These are phyloP conservation scores for Myanophis thanlyinensis DNA, from an alignment of 2,113 vertebrate genomes.

Conservation along the genomic window DNA sequence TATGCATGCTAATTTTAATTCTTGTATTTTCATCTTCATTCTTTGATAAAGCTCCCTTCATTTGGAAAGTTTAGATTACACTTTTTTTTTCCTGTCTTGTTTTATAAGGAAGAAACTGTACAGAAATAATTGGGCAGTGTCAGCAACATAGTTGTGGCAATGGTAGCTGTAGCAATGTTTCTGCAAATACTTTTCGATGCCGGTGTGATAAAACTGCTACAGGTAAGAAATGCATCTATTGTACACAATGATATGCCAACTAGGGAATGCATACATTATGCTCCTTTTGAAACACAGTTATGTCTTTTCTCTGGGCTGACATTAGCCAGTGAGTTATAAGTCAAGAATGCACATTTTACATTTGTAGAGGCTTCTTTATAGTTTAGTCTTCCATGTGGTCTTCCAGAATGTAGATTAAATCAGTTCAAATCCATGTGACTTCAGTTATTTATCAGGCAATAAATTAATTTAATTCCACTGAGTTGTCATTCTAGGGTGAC, in stretches of 20 bases:
- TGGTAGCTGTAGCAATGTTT: slow-evolving; percentile 69
- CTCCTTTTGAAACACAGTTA: not conserved
- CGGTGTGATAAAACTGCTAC: slow-evolving; percentile 66
- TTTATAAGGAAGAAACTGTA: slow-evolving; percentile 77
- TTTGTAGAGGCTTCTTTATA: not conserved
- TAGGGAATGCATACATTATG: not conserved
- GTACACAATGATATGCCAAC: not conserved
- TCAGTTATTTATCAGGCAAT: not conserved
- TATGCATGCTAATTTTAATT: not conserved
- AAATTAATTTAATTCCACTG: not conserved
- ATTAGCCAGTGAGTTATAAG: not conserved
- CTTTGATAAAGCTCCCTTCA: not conserved
- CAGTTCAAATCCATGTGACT: not conserved
- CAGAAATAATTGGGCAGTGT: slow-evolving; percentile 77
- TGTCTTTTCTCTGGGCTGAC: not conserved
- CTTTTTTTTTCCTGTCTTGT: not conserved
- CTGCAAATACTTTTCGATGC: slow-evolving; percentile 71
- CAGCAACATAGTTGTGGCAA: slow-evolving; percentile 64
- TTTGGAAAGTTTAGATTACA: not conserved
- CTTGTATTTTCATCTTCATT: not conserved
- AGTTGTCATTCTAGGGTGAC: not conserved
- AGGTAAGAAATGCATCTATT: slow-evolving; percentile 67
- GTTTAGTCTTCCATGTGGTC: not conserved
- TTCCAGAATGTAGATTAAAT: not conserved
- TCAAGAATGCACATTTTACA: not conserved